Percentiles rank a stretch among this genome's conserved stretches.
These are phyloP conservation scores for Laticauda colubrina DNA, from an alignment of 2,113 vertebrate species.

Conservation along the genomic window DNA sequence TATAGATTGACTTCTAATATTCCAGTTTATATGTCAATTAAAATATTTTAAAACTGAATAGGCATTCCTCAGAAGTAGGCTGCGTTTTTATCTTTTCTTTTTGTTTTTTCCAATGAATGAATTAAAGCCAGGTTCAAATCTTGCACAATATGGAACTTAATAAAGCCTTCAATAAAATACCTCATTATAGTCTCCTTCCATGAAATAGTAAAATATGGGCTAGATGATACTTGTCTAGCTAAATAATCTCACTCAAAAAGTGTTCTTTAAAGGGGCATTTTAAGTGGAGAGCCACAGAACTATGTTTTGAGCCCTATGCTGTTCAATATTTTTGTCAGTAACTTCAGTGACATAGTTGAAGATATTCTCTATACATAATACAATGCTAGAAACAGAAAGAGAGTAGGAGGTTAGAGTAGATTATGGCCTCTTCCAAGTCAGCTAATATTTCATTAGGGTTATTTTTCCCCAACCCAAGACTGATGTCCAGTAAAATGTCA, in stretches of 20 bases:
- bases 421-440: not conserved
- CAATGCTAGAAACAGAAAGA: not conserved
- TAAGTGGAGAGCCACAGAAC: not conserved
- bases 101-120: not conserved
- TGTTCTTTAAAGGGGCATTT: not conserved
- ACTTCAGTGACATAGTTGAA: not conserved
- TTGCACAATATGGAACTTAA: not conserved
- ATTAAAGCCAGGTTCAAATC: not conserved
- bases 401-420: not conserved
- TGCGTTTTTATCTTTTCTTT: not conserved
- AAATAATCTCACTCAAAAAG: not conserved
- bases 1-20: not conserved
- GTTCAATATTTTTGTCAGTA: not conserved
- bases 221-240: not conserved
- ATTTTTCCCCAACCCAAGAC: not conserved
- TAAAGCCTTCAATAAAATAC: not conserved
- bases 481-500: not conserved
- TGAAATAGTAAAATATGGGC: not conserved
- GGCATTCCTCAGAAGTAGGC: not conserved
- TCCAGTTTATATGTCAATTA: not conserved
- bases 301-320: not conserved
- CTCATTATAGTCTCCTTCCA: not conserved
- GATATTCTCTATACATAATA: not conserved
- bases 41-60: not conserved
- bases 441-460: not conserved